phyloP scores from a whole-genome alignment of 2,797 vertebrate species.

The Lacerta bilineata region DNA sequence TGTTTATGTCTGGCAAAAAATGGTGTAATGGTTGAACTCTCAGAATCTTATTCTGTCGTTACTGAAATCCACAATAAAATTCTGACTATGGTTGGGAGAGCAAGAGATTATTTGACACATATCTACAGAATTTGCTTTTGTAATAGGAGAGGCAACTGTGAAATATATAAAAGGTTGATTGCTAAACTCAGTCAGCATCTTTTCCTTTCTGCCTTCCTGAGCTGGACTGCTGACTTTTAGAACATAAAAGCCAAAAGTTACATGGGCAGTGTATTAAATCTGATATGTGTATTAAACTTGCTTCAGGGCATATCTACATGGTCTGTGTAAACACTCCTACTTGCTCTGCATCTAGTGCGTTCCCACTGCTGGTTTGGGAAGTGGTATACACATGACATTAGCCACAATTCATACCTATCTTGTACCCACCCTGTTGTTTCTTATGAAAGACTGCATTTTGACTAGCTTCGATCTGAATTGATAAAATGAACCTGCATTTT shows the following conservation, averaged over 20 bases:
- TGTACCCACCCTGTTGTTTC: too few relatives aligned
- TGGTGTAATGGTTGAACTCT: background rate
- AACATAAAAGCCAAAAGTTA: background rate
- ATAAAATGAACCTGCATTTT: too few relatives aligned
- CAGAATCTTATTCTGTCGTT: background rate
- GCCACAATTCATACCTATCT: too few relatives aligned
- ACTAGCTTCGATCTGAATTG: too few relatives aligned
- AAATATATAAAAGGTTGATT: slow-evolving; percentile 11
- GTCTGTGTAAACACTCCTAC: too few relatives aligned
- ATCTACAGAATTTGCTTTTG: slow-evolving; percentile 7
- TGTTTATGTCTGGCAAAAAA: slow-evolving; percentile 8
- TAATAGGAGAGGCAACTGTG: slow-evolving; percentile 4
- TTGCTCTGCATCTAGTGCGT: too few relatives aligned
- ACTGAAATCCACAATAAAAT: slow-evolving; percentile 34
- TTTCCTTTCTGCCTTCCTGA: background rate
- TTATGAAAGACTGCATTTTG: too few relatives aligned
- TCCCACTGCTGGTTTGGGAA: too few relatives aligned
- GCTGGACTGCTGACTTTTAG: background rate
- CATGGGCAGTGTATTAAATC: background rate
- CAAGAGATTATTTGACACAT: background rate
- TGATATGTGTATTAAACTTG: background rate
- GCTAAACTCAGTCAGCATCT: background rate
- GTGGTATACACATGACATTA: too few relatives aligned
- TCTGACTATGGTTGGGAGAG: background rate
- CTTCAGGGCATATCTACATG: background rate